Conservation (phyloP, 2,888 invertebrate genomes). For the Coenonympha arcania region DNA sequence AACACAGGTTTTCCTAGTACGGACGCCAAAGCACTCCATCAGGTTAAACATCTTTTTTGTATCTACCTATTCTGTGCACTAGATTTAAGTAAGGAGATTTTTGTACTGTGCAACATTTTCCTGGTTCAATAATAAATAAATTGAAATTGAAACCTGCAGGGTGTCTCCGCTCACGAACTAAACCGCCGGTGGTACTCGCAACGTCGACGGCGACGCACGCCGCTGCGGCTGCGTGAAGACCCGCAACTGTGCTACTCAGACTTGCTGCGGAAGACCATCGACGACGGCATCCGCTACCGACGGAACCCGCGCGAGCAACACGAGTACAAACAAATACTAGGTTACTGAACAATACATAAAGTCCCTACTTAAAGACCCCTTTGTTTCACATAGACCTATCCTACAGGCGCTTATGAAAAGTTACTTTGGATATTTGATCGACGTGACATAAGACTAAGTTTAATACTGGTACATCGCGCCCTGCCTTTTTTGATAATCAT, state of each 20-base stretch:
- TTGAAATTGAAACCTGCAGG: too few species aligned
- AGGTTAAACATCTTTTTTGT: too few species aligned
- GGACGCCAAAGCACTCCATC: too few species aligned
- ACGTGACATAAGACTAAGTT: too few species aligned
- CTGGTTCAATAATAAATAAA: too few species aligned
- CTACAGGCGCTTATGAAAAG: neutral
- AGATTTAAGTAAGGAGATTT: too few species aligned
- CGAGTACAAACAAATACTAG: slow-evolving; percentile 76
- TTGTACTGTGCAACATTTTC: too few species aligned
- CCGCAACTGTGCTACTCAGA: slow-evolving; percentile 78
- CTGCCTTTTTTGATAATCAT: too few species aligned
- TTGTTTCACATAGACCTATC: neutral
- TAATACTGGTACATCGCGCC: too few species aligned
- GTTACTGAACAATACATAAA: slow-evolving; percentile 45
- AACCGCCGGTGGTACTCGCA: slow-evolving; percentile 48
- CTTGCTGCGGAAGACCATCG: slow-evolving; percentile 76
- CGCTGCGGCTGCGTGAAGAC: slow-evolving; percentile 75
- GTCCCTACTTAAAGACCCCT: neutral
- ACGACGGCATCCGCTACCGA: slow-evolving; percentile 80
- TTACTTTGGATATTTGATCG: too few species aligned
- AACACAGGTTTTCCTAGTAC: too few species aligned
- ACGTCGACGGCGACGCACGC: slow-evolving; percentile 72
- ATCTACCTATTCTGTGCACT: too few species aligned
- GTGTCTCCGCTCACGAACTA: slow-evolving; percentile 46
- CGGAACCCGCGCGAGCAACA: slow-evolving; percentile 71